Evolutionary conservation across 2,888 invertebrate genomes (phyloP).

Genomic region (Volucella inanis): DNA sequence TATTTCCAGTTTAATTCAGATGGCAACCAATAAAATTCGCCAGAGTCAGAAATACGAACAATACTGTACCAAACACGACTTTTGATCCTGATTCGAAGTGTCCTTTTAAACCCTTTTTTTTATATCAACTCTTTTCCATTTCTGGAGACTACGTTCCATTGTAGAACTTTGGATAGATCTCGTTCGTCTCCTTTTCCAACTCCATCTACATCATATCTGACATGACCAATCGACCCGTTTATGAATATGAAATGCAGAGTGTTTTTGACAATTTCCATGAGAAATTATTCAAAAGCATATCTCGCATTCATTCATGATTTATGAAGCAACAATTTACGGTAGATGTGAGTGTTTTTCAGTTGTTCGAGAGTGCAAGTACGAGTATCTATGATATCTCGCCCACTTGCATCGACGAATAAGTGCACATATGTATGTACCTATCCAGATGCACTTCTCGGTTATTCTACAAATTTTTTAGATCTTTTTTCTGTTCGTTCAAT

Average conservation of each 20-base stretch:
- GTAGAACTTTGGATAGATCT: conserved; percentile 17
- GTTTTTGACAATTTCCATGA: conserved; percentile 36
- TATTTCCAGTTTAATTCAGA: conserved; percentile 38
- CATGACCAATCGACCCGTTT: conserved; percentile 43
- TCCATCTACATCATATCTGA: background rate
- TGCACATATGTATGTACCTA: background rate
- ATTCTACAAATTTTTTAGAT: background rate
- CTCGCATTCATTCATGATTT: conserved; percentile 40
- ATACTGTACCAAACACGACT: conserved; percentile 29
- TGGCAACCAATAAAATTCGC: conserved; percentile 35
- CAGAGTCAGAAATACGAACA: conserved; percentile 13
- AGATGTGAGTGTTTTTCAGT: background rate
- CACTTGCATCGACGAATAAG: background rate
- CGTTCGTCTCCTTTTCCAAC: background rate
- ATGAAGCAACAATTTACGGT: conserved; percentile 22
- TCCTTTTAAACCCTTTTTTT: conserved; percentile 43
- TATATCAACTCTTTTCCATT: background rate
- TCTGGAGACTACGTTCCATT: background rate
- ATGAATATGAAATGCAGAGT: conserved; percentile 52
- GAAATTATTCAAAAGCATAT: conserved; percentile 28
- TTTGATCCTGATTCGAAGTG: conserved; percentile 41
- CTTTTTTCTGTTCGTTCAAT: background rate
- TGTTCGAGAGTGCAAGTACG: too few relatives aligned
- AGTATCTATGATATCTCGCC: too few relatives aligned
- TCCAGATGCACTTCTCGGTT: conserved; percentile 22